Percentiles rank a stretch among this genome's conserved stretches.
These are phyloP conservation scores for Heterodera schachtii DNA, from an alignment of 1,140 invertebrate genomes.

Conservation along the genomic window DNA sequence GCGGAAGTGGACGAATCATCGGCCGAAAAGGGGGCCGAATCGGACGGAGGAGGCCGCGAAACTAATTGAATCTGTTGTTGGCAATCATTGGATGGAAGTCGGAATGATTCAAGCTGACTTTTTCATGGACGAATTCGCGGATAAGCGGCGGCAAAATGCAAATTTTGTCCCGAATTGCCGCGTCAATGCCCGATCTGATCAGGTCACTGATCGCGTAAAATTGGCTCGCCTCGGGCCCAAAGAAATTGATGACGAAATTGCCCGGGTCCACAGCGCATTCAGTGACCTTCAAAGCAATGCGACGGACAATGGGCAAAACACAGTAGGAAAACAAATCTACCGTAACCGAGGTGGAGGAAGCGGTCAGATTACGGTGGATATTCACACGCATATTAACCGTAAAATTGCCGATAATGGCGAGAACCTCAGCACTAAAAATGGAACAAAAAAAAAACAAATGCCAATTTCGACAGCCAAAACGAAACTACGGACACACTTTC, in stretches of 20 bases:
- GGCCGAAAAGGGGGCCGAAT: background rate
- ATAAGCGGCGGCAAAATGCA: conserved; percentile 51
- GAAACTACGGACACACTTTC: too few relatives aligned
- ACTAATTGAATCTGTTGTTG: conserved; percentile 8
- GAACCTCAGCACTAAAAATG: conserved; percentile 35
- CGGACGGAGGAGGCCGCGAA: background rate
- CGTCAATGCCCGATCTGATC: conserved; percentile 47
- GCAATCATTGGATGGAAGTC: background rate
- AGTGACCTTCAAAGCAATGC: conserved; percentile 32
- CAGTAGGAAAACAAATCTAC: conserved; percentile 17
- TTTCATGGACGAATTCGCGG: conserved; percentile 47
- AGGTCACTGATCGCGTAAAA: conserved; percentile 50
- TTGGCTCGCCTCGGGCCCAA: conserved; percentile 45
- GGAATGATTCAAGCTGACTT: conserved; percentile 23
- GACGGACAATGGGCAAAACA: background rate
- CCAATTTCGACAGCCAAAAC: too few relatives aligned
- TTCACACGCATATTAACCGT: conserved; percentile 48
- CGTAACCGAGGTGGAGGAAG: conserved; percentile 41
- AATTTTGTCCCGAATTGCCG: conserved; percentile 53
- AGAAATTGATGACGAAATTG: conserved; percentile 44
- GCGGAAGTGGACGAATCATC: too few relatives aligned
- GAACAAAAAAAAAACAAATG: too few relatives aligned
- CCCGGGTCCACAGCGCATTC: conserved; percentile 51
- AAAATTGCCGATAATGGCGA: conserved; percentile 44
- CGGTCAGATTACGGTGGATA: conserved; percentile 41